Base-by-base conservation (phyloP, 2,888 invertebrate species). In the Oscheius sp. region DNA sequence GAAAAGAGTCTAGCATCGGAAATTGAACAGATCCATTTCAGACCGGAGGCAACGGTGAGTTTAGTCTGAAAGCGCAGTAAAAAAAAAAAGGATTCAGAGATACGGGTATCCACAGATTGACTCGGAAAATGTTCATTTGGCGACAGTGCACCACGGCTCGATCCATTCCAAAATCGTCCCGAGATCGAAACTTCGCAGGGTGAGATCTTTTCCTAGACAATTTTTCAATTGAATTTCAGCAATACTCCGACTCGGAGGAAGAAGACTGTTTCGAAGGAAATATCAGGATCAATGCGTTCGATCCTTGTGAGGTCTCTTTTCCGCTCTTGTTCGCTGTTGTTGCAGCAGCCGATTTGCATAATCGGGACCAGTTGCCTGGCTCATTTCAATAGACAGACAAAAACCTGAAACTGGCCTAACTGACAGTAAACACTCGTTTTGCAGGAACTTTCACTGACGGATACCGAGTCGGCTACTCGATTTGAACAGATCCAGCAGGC, bases 281-380 rank as follows among this genome's bases (percentile, higher is more conserved):
- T 50, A 85, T 87, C 63, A 77, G 81, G n/a, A 85, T 87, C 51
- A 87, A 87, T 68, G 80, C 84, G 32, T 87, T 87, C 73, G 87
- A 87, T 59, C 81, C 79, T 42, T 79, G 79, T 50, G 85, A 87
- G 58, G 86, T 86, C 35, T 55, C 51, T 59, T 9, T 53, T 59
- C 65, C 13, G 50, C 21, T 21, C 33, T 65, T 50, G 32, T 50
- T 68, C 55, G 53, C 55, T 55, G 9, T 68, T 53, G 7, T 42
- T 42, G 42, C 42, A 42, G 53, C 55, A 35, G 68, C 13, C 68
- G 68, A 53, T 68, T 68, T 68, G 68, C 68, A 68, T 68, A 68
- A 68, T 68, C 68, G 68, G 68, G 35, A 68, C 68, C 55, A 55
- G 68, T 55, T 68, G 68, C 33, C 66, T 53, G 66, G 51, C 51